Conservation (phyloP, 2,113 vertebrate species). For the Channa maculata region DNA sequence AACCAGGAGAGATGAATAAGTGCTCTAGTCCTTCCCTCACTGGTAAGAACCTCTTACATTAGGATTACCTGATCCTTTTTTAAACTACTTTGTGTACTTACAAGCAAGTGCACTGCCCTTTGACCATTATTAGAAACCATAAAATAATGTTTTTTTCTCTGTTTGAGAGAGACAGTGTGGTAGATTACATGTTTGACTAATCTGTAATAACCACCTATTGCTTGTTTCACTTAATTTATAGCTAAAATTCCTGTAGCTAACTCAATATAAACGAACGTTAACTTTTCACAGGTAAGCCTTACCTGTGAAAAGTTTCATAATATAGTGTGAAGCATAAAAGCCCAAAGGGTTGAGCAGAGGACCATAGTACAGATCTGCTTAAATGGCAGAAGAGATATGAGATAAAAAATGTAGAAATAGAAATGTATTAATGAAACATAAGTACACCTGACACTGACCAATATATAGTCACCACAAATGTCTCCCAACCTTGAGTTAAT, state of each 20-base stretch:
- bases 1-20: slow-evolving; percentile 85
- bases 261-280: slow-evolving; percentile 4
- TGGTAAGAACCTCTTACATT: slow-evolving; percentile 84
- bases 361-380: neutral
- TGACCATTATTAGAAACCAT: slow-evolving; percentile 11
- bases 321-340: slow-evolving; percentile 12
- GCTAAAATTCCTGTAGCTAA: neutral
- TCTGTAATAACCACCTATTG: neutral
- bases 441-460: too few species aligned
- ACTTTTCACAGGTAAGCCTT: neutral
- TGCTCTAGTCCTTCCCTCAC: slow-evolving; percentile 83
- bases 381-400: neutral
- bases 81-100: slow-evolving; percentile 8
- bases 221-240: slow-evolving; percentile 17
- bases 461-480: too few species aligned
- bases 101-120: neutral
- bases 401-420: neutral
- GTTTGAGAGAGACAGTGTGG: neutral
- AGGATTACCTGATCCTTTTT: slow-evolving; percentile 24
- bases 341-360: neutral
- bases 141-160: slow-evolving; percentile 1
- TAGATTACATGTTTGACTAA: slow-evolving; percentile 41
- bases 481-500: too few species aligned
- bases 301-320: slow-evolving; percentile 1
- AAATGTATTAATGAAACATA: neutral